Evolutionary conservation across 2,797 vertebrate species (phyloP).

Genomic region (Eutrigla gurnardus): DNA sequence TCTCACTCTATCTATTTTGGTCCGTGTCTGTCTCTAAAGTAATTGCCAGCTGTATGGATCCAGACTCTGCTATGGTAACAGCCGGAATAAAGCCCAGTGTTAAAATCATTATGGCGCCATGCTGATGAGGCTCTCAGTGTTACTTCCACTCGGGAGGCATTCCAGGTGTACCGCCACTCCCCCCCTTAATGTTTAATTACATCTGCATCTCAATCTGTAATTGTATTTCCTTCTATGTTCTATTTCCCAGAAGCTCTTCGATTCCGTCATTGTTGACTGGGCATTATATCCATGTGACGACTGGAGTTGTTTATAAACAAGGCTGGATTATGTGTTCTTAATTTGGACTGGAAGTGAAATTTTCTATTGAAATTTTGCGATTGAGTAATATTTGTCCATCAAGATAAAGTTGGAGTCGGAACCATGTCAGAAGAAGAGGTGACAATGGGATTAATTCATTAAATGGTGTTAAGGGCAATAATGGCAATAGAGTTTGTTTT

Average conservation of each 20-base stretch:
- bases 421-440: background rate
- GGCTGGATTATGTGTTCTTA: slow-evolving; percentile 13
- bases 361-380: background rate
- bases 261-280: slow-evolving; percentile 51
- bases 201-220: slow-evolving; percentile 70
- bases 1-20: slow-evolving; percentile 56
- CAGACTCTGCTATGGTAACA: slow-evolving; percentile 85
- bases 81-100: slow-evolving; percentile 80
- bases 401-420: background rate
- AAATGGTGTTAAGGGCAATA: background rate
- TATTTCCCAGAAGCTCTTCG: slow-evolving; percentile 71
- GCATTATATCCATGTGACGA: slow-evolving; percentile 30
- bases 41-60: slow-evolving; percentile 78
- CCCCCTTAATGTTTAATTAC: slow-evolving; percentile 78
- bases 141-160: slow-evolving; percentile 75
- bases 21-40: slow-evolving; percentile 67
- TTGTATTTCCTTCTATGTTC: slow-evolving; percentile 72
- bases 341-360: background rate
- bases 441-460: background rate
- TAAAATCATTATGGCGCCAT: slow-evolving; percentile 83
- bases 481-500: too few relatives aligned
- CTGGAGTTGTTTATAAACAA: slow-evolving; percentile 32
- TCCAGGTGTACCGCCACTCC: slow-evolving; percentile 79
- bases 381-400: background rate
- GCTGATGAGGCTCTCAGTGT: slow-evolving; percentile 76